These are phyloP conservation scores for Pangasianodon hypophthalmus DNA, from an alignment of 2,113 vertebrate genomes.

Conservation along the genomic window DNA sequence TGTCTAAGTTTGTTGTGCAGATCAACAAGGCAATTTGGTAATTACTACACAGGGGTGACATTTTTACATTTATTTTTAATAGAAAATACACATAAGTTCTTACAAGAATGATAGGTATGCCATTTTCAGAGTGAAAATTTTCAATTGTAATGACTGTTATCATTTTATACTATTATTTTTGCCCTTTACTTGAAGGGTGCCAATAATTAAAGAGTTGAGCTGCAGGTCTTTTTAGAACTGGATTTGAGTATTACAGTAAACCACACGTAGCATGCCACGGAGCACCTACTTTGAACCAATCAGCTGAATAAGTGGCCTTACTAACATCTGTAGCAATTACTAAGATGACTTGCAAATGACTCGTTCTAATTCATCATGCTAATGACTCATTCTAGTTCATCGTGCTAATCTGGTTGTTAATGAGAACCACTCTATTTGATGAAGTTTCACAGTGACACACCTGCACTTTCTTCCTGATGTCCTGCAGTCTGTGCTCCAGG, in stretches of 20 bases:
- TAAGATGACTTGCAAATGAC: not conserved
- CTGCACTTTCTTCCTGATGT: slow-evolving; percentile 96
- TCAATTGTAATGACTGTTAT: not conserved
- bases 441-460: slow-evolving; percentile 65
- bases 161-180: not conserved
- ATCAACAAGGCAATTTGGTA: not conserved
- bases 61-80: not conserved
- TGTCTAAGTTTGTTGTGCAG: not conserved
- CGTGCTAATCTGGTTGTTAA: not conserved
- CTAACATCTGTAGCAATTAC: not conserved
- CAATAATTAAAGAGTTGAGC: not conserved
- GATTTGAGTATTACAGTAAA: too few species aligned
- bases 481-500: slow-evolving; percentile 95
- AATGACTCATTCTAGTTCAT: not conserved
- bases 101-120: not conserved
- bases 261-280: not conserved
- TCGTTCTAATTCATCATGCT: not conserved
- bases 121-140: not conserved
- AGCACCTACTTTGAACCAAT: not conserved
- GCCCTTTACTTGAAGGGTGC: not conserved
- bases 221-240: not conserved
- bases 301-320: not conserved
- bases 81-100: not conserved
- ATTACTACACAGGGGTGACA: not conserved
- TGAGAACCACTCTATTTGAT: not conserved